Base-by-base conservation (phyloP, 2,888 invertebrate species). In the Chelonus formosanus region DNA sequence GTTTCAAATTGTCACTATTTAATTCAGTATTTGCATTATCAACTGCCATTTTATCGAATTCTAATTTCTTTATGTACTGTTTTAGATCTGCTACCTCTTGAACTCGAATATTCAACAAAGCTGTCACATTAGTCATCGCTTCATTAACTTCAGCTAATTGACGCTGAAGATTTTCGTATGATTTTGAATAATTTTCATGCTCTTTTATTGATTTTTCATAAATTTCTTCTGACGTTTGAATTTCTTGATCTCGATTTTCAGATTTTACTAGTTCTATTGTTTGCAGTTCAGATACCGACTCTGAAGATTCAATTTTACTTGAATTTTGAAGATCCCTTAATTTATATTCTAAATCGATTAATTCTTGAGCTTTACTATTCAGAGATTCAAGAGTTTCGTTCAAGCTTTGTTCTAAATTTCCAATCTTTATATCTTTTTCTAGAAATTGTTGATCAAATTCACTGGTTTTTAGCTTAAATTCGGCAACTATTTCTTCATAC, bases 11-110 rank as follows among this genome's bases (percentile, higher is more conserved):
- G 45, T 70, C 79, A 50, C 53, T 76, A 69, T 83, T 81, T 20
- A 85, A 67, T 56, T 65, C 67, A 57, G 70, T 40, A 56, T 36
- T 48, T 5, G 48, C 35, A 48, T 57, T n/a, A 10, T 66, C 66
- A 8, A 62, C 52, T 45, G 43, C 43, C 3, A 73, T 65, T 40
- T 71, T 73, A 1, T 76, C 77, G 0, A 73, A 61, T 6, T 78
- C 76, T 3, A 78, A 72, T 32, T 67, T 72, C 40, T 80, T 76
- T 36, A 79, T 71, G 57, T 82, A 78, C 43, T 77, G 77, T 50
- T 78, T 81, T 48, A 84, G 56, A 20, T 75, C 74, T 0, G 80
- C 79, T 2, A 82, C 78, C 60, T 84, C 83, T 64, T 80, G 80
- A 5, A 79, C 78, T 2, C 80, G 76, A 2, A 67, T 61, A 32